These are phyloP conservation scores for Himalopsyche japonica DNA, from an alignment of 2,888 invertebrate genomes.

Conservation along the genomic window DNA sequence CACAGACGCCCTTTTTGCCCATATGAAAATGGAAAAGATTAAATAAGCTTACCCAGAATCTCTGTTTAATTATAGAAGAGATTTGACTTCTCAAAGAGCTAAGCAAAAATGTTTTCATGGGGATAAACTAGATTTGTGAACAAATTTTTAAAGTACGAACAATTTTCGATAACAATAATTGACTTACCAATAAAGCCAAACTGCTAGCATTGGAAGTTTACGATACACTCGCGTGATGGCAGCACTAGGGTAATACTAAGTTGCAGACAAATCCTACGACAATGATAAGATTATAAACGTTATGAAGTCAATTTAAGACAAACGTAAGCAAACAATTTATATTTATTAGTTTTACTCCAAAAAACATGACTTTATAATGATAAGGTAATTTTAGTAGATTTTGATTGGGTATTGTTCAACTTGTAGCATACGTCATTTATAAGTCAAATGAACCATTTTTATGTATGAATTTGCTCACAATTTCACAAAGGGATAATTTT, in stretches of 20 bases:
- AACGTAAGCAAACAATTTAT: too few species aligned
- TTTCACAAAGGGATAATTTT: too few species aligned
- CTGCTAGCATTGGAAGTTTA: not conserved
- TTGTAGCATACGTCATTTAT: not conserved
- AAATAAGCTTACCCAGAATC: not conserved
- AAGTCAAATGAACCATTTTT: too few species aligned
- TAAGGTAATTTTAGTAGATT: not conserved
- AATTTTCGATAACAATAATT: not conserved
- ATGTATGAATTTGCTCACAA: too few species aligned
- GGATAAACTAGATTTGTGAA: not conserved
- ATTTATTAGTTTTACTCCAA: not conserved
- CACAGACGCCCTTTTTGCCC: too few species aligned
- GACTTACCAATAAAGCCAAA: not conserved
- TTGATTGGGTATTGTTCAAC: not conserved
- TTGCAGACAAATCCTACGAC: too few species aligned
- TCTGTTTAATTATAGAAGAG: not conserved
- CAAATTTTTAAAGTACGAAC: not conserved
- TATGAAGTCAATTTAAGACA: not conserved
- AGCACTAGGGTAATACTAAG: not conserved
- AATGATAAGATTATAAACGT: not conserved
- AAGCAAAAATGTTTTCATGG: not conserved
- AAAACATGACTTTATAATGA: not conserved
- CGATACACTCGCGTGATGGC: not conserved
- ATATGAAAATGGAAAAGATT: too few species aligned
- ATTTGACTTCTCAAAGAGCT: not conserved